phyloP scores from a whole-genome alignment of 2,888 invertebrate species.

The Bhutanitis thaidina region DNA sequence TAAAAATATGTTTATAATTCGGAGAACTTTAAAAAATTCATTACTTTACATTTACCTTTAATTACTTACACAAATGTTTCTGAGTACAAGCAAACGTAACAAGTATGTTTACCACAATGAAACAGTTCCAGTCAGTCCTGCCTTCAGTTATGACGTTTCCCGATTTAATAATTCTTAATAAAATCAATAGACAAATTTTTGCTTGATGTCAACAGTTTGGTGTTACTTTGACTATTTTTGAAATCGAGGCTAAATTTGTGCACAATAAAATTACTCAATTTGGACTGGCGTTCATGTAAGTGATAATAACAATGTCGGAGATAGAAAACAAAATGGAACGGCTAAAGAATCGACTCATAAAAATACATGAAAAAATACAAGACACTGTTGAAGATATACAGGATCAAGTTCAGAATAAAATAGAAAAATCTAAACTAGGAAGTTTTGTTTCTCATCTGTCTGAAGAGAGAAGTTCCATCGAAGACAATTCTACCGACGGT shows the following conservation, averaged over 20 bases:
- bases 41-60: background rate
- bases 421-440: conserved; percentile 50
- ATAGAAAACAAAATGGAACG: conserved; percentile 59
- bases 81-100: background rate
- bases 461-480: conserved; percentile 56
- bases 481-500: conserved; percentile 34
- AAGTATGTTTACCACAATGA: background rate
- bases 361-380: conserved; percentile 64
- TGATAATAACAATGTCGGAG: conserved; percentile 40
- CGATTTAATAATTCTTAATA: too few relatives aligned
- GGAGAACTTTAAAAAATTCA: background rate
- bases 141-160: background rate
- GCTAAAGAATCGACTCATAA: conserved; percentile 53
- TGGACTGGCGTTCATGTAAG: background rate
- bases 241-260: too few relatives aligned
- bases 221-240: too few relatives aligned
- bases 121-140: background rate
- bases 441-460: conserved; percentile 57
- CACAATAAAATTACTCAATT: too few relatives aligned
- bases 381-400: conserved; percentile 66
- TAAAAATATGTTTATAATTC: too few relatives aligned
- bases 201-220: too few relatives aligned
- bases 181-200: too few relatives aligned
- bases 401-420: conserved; percentile 62
- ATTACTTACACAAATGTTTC: conserved; percentile 1